A percentile compares a stretch with the other conserved stretches of the same genome.
Evolutionary conservation across 2,888 invertebrate species (phyloP).

Genomic region (Pterostichus niger): DNA sequence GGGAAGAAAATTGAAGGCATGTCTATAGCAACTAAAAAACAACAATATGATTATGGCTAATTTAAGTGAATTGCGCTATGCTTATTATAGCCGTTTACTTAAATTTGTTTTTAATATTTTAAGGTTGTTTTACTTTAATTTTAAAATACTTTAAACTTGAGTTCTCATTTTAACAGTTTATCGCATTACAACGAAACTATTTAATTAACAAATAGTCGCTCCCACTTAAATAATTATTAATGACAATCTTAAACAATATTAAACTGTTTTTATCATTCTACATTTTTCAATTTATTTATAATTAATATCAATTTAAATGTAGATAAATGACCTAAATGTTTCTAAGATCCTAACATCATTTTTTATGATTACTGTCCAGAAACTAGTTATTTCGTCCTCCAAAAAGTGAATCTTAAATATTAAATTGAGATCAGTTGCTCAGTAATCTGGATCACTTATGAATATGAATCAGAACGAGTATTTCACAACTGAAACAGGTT

Average conservation of each 20-base stretch:
- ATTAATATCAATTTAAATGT: constrained; percentile 16
- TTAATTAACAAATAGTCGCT: background rate
- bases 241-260: background rate
- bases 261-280: background rate
- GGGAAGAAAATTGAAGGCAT: too few species aligned
- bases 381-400: background rate
- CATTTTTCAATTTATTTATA: constrained; percentile 22
- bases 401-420: constrained; percentile 32
- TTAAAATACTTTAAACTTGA: too few species aligned
- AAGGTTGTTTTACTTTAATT: too few species aligned
- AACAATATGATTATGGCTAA: too few species aligned
- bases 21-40: too few species aligned
- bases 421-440: constrained; percentile 22
- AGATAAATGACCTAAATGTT: background rate
- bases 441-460: constrained; percentile 19
- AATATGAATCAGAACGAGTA: constrained; percentile 26
- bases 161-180: too few species aligned
- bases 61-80: too few species aligned
- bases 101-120: too few species aligned
- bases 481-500: constrained; percentile 29
- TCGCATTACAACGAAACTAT: too few species aligned
- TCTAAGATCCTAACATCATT: background rate
- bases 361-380: background rate
- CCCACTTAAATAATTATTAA: too few species aligned
- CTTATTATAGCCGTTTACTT: too few species aligned